These are phyloP conservation scores for Hepsetus odoe DNA, from an alignment of 2,113 vertebrate genomes.

Conservation along the genomic window DNA sequence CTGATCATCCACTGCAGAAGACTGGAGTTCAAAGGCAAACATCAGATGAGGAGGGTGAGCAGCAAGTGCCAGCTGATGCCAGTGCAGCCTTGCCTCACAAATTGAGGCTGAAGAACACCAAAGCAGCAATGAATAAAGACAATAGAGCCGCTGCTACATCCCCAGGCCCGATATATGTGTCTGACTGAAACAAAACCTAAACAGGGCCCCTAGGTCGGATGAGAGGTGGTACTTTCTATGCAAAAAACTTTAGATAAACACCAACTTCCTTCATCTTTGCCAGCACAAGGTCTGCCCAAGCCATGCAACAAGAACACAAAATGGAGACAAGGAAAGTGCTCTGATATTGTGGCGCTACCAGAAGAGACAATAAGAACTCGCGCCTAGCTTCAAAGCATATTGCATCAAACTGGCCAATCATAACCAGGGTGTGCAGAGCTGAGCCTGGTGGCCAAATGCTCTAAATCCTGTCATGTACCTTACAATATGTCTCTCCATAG, in stretches of 20 bases:
- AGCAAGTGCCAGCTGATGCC: conserved; percentile 63
- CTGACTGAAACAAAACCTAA: conserved; percentile 47
- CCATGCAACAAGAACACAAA: no score
- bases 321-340: no score
- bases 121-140: conserved; percentile 34
- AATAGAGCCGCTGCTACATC: conserved; percentile 35
- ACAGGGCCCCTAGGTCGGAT: no score
- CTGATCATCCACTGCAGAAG: conserved; percentile 55
- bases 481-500: no score
- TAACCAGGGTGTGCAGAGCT: background rate
- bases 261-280: no score
- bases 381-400: background rate
- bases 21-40: conserved; percentile 6
- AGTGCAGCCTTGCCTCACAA: conserved; percentile 75
- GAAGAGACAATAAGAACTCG: no score
- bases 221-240: no score
- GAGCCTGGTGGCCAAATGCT: no score
- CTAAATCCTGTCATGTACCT: no score
- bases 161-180: conserved; percentile 47
- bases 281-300: no score
- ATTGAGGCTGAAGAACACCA: conserved; percentile 73
- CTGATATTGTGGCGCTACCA: no score
- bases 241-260: no score
- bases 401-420: background rate
- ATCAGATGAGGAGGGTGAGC: conserved; percentile 72